These are phyloP conservation scores for Phoebastria nigripes DNA, from an alignment of 2,797 vertebrate genomes.

Conservation along the genomic window DNA sequence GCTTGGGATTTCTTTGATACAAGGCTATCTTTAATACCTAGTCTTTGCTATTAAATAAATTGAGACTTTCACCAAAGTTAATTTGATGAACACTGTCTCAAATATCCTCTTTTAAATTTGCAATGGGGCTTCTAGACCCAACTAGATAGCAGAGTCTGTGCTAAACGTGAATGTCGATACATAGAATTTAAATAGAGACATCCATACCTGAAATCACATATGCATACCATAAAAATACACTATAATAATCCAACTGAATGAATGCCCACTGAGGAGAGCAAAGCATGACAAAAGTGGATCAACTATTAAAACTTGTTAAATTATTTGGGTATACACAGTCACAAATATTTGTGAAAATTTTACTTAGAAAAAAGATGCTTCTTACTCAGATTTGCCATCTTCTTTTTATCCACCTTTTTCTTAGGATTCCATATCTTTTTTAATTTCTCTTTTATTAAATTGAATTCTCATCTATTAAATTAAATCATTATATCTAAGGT, in stretches of 20 bases:
- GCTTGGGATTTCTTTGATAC: background rate
- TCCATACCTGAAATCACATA: accelerated
- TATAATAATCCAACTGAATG: background rate
- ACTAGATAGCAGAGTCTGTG: background rate
- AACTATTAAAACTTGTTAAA: background rate
- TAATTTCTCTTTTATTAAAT: background rate
- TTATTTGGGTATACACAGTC: background rate
- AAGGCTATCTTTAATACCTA: background rate
- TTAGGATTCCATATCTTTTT: background rate
- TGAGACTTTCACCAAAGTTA: background rate
- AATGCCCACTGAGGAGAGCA: background rate
- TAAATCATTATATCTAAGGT: background rate
- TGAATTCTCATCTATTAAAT: background rate
- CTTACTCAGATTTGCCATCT: background rate
- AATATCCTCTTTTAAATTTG: background rate
- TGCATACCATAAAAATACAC: background rate
- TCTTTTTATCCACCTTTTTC: background rate
- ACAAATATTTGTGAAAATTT: background rate
- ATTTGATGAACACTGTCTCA: background rate
- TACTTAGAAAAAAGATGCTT: background rate
- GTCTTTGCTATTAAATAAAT: background rate
- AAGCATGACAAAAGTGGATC: background rate
- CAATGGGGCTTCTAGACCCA: background rate
- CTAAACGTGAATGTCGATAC: accelerated
- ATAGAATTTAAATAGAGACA: background rate